Percentiles rank a stretch among this genome's conserved stretches.
Conservation (phyloP, 2,113 vertebrate genomes). For the Epinephelus moara region DNA sequence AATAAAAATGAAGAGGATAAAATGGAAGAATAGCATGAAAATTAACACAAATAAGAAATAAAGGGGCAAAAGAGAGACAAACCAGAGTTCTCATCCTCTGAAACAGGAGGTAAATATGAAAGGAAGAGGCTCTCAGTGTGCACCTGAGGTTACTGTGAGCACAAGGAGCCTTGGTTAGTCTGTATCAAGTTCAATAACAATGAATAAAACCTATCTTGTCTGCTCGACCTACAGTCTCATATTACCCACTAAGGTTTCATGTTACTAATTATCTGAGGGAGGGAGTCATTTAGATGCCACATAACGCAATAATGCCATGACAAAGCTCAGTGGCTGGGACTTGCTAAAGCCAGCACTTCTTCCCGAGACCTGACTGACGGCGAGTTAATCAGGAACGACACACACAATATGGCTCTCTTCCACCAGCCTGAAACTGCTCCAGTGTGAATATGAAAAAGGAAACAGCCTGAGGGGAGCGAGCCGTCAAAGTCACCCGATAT, state of each 20-base stretch:
- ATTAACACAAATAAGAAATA: background rate
- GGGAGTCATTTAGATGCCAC: slow-evolving; percentile 25
- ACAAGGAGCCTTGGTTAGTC: slow-evolving; percentile 5
- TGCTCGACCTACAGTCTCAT: slow-evolving; percentile 14
- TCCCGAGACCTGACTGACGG: slow-evolving; percentile 41
- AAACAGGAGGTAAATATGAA: slow-evolving; percentile 12
- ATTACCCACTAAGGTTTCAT: slow-evolving; percentile 35
- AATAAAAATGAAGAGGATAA: background rate
- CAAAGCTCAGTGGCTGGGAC: slow-evolving; percentile 30
- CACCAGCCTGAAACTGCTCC: slow-evolving; percentile 47
- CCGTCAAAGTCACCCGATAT: slow-evolving; percentile 63
- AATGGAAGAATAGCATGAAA: background rate
- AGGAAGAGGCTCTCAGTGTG: background rate
- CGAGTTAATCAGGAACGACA: slow-evolving; percentile 58
- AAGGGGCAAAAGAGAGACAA: background rate
- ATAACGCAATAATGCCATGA: slow-evolving; percentile 32
- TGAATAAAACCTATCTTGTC: slow-evolving; percentile 3
- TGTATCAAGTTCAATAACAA: slow-evolving; percentile 3
- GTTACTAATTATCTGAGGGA: slow-evolving; percentile 41
- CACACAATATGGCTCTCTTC: slow-evolving; percentile 55
- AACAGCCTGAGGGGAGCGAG: slow-evolving; percentile 53
- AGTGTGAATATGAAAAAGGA: slow-evolving; percentile 52
- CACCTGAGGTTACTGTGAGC: slow-evolving; percentile 11
- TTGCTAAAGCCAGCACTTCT: slow-evolving; percentile 57
- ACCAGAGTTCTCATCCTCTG: background rate